Percentiles rank a stretch among this genome's conserved stretches.
Evolutionary conservation across 2,113 vertebrate species (phyloP).

Genomic region (Scomber japonicus): DNA sequence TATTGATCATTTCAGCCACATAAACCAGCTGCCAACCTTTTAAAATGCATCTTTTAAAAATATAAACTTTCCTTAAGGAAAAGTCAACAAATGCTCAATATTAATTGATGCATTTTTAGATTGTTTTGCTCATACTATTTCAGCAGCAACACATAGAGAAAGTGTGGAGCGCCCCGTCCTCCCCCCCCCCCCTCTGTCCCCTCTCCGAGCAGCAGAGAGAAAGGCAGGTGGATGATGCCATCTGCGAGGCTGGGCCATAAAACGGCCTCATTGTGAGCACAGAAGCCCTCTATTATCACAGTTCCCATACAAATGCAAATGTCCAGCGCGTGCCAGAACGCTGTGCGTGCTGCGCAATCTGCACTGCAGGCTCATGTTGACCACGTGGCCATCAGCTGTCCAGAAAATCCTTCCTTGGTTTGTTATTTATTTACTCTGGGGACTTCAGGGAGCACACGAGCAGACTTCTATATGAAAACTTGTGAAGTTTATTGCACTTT

Average conservation of each 20-base stretch:
- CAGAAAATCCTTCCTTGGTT: slow-evolving; percentile 19
- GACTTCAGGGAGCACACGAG: slow-evolving; percentile 33
- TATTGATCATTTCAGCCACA: not conserved
- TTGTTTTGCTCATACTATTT: slow-evolving; percentile 34
- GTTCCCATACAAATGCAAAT: slow-evolving; percentile 85
- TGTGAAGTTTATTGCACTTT: slow-evolving; percentile 11
- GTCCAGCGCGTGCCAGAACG: slow-evolving; percentile 84
- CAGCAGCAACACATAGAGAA: slow-evolving; percentile 32
- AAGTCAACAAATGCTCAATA: not conserved
- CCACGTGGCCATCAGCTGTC: slow-evolving; percentile 80
- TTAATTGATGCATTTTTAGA: not conserved
- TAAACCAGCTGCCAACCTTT: not conserved
- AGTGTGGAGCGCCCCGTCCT: slow-evolving; percentile 55
- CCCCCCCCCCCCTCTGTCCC: not conserved
- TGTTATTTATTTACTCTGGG: slow-evolving; percentile 67
- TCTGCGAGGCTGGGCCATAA: slow-evolving; percentile 81
- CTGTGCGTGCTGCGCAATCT: slow-evolving; percentile 70
- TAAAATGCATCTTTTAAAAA: not conserved
- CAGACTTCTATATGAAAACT: not conserved
- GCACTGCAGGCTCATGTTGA: slow-evolving; percentile 45
- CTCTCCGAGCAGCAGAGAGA: slow-evolving; percentile 43
- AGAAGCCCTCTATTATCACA: slow-evolving; percentile 80
- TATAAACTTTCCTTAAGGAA: not conserved
- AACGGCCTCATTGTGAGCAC: slow-evolving; percentile 78
- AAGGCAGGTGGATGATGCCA: slow-evolving; percentile 85